Percentiles rank a stretch among this genome's conserved stretches.
phyloP scores from a whole-genome alignment of 2,113 vertebrate species.

The Felis catus region DNA sequence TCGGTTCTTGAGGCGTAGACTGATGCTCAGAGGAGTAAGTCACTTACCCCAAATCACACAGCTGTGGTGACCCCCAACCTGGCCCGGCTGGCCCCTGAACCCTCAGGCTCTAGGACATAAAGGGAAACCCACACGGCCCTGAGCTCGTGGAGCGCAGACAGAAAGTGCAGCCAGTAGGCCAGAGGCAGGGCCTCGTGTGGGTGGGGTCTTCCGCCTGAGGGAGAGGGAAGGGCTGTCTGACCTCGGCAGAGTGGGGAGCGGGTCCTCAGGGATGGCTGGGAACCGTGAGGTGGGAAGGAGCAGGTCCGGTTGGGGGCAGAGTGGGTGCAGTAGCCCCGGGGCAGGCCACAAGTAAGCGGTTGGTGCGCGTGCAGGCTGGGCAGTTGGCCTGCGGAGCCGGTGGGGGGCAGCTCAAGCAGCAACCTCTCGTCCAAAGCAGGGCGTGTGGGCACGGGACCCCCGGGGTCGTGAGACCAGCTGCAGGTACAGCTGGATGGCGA shows the following conservation, averaged over 20 bases:
- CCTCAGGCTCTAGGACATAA: not conserved
- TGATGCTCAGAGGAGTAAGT: not conserved
- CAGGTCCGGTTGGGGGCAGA: not conserved
- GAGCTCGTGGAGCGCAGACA: not conserved
- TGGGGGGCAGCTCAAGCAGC: too few species aligned
- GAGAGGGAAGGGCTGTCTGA: not conserved
- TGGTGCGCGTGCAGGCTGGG: not conserved
- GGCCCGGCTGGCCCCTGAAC: not conserved
- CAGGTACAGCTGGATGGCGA: not conserved
- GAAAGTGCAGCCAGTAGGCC: not conserved
- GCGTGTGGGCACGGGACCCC: not conserved
- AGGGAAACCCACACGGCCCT: not conserved
- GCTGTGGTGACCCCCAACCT: not conserved
- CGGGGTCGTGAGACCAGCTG: not conserved
- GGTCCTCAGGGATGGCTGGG: not conserved
- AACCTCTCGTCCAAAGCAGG: fast-evolving
- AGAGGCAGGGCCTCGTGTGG: not conserved
- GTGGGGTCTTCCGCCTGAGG: not conserved
- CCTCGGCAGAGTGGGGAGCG: not conserved
- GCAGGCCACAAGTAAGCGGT: fast-evolving
- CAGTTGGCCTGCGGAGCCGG: fast-evolving
- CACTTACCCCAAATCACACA: not conserved
- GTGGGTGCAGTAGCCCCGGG: not conserved
- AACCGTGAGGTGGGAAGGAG: not conserved
- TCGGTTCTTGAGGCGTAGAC: not conserved